phyloP scores from a whole-genome alignment of 1,140 invertebrate species.

The Notospermus geniculatus region DNA sequence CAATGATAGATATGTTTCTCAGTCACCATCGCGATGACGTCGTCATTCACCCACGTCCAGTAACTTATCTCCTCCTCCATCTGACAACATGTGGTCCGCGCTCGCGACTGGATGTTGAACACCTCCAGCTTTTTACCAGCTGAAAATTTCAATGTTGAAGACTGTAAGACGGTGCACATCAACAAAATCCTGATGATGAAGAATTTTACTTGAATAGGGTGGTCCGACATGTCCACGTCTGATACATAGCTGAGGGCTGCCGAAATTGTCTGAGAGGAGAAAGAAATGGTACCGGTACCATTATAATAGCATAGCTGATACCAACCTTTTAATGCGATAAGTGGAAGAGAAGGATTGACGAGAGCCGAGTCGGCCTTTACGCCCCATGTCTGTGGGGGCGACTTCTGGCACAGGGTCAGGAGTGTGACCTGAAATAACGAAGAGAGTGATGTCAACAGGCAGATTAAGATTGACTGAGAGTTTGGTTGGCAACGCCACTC shows the following conservation, averaged over 20 bases:
- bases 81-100: constrained; percentile 41
- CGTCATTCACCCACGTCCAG: constrained; percentile 54
- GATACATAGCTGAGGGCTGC: too few relatives aligned
- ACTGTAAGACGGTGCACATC: too few relatives aligned
- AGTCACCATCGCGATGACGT: constrained; percentile 52
- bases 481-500: too few relatives aligned
- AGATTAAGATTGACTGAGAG: too few relatives aligned
- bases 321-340: constrained; percentile 54
- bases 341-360: constrained; percentile 50
- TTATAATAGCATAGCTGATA: neutral
- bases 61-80: constrained; percentile 44
- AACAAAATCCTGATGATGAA: too few relatives aligned
- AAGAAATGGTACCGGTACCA: too few relatives aligned
- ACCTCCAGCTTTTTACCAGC: constrained; percentile 53
- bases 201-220: too few relatives aligned
- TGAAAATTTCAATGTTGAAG: constrained; percentile 32
- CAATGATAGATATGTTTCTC: constrained; percentile 53
- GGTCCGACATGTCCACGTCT: too few relatives aligned
- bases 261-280: too few relatives aligned
- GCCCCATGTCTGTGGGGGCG: constrained; percentile 46
- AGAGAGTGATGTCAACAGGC: too few relatives aligned
- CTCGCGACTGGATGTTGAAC: constrained; percentile 49
- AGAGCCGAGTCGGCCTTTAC: constrained; percentile 51
- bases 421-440: constrained; percentile 48
- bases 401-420: constrained; percentile 47